phyloP scores from a whole-genome alignment of 2,888 invertebrate genomes.

The Epistrophella euchroma region DNA sequence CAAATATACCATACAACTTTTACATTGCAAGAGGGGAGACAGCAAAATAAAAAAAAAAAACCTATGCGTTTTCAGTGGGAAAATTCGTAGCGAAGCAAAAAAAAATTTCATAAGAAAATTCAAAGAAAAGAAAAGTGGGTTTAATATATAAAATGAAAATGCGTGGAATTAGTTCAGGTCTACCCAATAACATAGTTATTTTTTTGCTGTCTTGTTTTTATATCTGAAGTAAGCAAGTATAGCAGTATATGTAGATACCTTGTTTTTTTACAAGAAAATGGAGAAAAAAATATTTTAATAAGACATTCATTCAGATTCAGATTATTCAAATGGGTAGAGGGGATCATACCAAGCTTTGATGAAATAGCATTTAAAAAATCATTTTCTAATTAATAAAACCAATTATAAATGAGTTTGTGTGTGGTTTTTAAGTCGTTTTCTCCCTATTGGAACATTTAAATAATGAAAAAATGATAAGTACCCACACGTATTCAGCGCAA shows the following conservation, averaged over 20 bases:
- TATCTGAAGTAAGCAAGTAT: background rate
- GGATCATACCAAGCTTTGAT: slow-evolving; percentile 7
- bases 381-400: slow-evolving; percentile 36
- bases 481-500: background rate
- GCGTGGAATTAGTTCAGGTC: slow-evolving; percentile 61
- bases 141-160: slow-evolving; percentile 27
- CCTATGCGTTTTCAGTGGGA: slow-evolving; percentile 52
- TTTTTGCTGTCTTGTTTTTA: background rate
- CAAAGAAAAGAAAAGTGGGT: slow-evolving; percentile 15
- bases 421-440: background rate
- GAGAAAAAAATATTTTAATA: slow-evolving; percentile 1
- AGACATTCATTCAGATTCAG: background rate
- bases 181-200: slow-evolving; percentile 44
- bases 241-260: too few species aligned
- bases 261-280: slow-evolving; percentile 2
- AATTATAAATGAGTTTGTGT: slow-evolving; percentile 38
- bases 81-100: slow-evolving; percentile 40
- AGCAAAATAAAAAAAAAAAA: slow-evolving; percentile 30
- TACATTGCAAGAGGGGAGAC: slow-evolving; percentile 20
- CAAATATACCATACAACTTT: slow-evolving; percentile 39
- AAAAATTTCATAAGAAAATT: slow-evolving; percentile 47
- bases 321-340: background rate
- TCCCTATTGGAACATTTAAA: background rate
- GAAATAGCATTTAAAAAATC: slow-evolving; percentile 51
- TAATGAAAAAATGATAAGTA: background rate